Evolutionary conservation across 2,113 vertebrate species (phyloP).

Genomic region (Alouatta palliata): DNA sequence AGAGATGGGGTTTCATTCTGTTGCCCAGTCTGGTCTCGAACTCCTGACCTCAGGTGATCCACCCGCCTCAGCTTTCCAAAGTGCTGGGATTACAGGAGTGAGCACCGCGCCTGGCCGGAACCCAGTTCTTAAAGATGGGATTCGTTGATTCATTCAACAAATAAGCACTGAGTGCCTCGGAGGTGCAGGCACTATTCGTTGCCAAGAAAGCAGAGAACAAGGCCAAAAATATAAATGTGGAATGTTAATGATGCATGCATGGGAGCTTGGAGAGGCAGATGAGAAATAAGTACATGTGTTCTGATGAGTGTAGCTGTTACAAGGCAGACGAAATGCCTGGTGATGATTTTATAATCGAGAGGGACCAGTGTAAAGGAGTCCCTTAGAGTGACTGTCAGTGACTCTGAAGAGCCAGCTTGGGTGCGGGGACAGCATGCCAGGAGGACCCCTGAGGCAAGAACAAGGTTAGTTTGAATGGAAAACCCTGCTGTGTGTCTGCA

Average conservation of each 20-base stretch:
- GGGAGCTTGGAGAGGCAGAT: not conserved
- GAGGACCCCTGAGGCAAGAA: not conserved
- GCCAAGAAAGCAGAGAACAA: not conserved
- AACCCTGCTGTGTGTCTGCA: rapidly evolving
- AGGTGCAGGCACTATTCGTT: rapidly evolving
- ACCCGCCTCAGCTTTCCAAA: not conserved
- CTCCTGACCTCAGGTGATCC: not conserved
- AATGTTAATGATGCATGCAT: rapidly evolving
- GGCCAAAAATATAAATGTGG: rapidly evolving
- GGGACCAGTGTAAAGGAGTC: not conserved
- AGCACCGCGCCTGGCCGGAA: not conserved
- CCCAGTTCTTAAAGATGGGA: not conserved
- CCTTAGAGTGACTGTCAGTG: not conserved
- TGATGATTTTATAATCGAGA: rapidly evolving
- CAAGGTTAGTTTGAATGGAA: not conserved
- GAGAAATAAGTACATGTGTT: too few species aligned
- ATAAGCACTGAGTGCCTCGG: rapidly evolving
- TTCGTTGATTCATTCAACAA: not conserved
- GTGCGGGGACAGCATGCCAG: too few species aligned
- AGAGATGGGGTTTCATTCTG: not conserved
- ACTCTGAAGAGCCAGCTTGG: not conserved
- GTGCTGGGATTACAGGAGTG: not conserved
- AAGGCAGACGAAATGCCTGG: rapidly evolving
- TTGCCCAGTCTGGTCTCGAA: not conserved
- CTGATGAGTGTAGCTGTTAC: rapidly evolving